These are phyloP conservation scores for Pogonognathellus flavescens DNA, from an alignment of 1,140 invertebrate genomes.

Conservation along the genomic window DNA sequence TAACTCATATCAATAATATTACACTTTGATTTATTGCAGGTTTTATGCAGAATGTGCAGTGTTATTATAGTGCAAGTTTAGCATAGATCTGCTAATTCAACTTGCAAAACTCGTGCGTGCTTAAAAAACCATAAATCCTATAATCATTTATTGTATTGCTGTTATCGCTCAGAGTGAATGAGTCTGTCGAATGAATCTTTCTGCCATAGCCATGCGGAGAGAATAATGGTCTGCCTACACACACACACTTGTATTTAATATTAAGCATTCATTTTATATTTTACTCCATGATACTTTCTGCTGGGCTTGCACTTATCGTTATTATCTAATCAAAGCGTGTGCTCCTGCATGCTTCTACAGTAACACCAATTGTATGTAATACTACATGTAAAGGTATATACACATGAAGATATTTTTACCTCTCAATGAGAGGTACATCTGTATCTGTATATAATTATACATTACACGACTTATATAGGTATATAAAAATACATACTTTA, in stretches of 20 bases:
- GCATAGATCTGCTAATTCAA: slow-evolving; percentile 11
- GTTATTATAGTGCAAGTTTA: slow-evolving; percentile 10
- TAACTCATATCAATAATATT: slow-evolving; percentile 25
- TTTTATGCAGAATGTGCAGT: not conserved
- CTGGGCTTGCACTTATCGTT: not conserved
- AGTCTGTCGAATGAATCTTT: slow-evolving; percentile 35
- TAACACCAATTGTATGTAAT: no score
- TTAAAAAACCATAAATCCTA: slow-evolving; percentile 48
- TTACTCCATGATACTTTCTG: slow-evolving; percentile 7
- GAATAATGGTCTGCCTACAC: not conserved
- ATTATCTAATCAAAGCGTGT: slow-evolving; percentile 40
- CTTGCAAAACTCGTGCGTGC: slow-evolving; percentile 42
- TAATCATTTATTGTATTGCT: slow-evolving; percentile 41
- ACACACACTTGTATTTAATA: not conserved
- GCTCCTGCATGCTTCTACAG: slow-evolving; percentile 20
- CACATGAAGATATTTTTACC: no score
- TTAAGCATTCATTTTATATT: not conserved
- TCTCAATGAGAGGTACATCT: no score
- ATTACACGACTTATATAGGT: no score
- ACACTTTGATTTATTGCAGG: not conserved
- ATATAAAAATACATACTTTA: not conserved
- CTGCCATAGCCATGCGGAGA: not conserved
- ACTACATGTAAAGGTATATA: no score
- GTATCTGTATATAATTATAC: no score
- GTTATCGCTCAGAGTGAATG: slow-evolving; percentile 11